Evolutionary conservation across 2,797 vertebrate genomes (phyloP), one percentile per base, ranked within the genome.

Genomic region (Intellagama lesueurii): DNA sequence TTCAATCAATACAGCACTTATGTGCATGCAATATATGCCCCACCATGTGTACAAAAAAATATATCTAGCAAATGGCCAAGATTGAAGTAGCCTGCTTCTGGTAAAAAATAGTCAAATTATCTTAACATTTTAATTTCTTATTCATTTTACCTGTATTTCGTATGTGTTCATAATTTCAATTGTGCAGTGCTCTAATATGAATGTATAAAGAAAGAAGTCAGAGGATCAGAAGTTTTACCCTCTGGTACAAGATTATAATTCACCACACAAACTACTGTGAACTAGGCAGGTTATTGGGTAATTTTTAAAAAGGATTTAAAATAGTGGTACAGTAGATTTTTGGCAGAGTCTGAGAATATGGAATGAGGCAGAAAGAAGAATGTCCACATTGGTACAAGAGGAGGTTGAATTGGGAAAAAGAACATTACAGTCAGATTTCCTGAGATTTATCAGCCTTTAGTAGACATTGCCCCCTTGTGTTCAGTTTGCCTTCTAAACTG

Each of bases 401-500:
- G 12, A 52, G n/a, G 22, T 81, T 22, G 56, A 26, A 64, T 32
- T 35, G 16, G 60, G 79, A 32, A 49, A 81, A 32, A 22, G 35
- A 30, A 64, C 8, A 17, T 26, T 81, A 7, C n/a, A 64, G 22
- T 75, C 17, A 40, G 35, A 19, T 75, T 76, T 5, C 5, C 64
- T 60, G 12, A 7, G 26, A 86, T 82, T 68, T n/a, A 30, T n/a
- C 26, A 86, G 12, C 22, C 19, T 56, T 86, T 56, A 77, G 79
- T 11, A 8, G 73, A 87, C 49, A 70, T 32, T 44, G 85, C 89
- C 89, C 85, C 79, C 85, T 83, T 77, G 89, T 83, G 89, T 87
- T 86, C 47, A n/a, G 2, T 26, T 35, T 77, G 1, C 28, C 28
- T 85, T 16, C 72, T 56, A 24, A 47, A 32, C 16, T 26, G 69